A percentile compares a stretch with the other conserved stretches of the same genome.
phyloP scores from a whole-genome alignment of 2,797 vertebrate genomes.

The Siniperca scherzeri region DNA sequence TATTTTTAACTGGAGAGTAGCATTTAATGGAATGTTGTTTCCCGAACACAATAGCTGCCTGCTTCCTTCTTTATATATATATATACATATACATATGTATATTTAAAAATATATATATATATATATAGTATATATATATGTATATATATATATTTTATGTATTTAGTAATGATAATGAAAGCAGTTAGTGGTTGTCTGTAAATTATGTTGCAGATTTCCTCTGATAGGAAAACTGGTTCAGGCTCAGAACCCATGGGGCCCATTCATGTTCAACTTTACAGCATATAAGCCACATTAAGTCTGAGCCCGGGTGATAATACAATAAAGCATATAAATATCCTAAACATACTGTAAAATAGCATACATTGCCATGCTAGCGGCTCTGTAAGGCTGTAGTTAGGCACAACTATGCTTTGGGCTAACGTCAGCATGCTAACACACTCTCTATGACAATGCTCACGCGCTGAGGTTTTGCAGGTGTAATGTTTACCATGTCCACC shows the following conservation, averaged over 20 bases:
- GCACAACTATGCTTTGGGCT: not conserved
- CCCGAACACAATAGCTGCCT: not conserved
- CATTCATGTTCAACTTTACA: not conserved
- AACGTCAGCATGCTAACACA: not conserved
- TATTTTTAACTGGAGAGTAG: not conserved
- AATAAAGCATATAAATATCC: not conserved
- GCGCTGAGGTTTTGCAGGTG: not conserved
- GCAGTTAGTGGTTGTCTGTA: not conserved
- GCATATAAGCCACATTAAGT: not conserved
- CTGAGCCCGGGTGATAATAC: not conserved
- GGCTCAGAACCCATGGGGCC: not conserved
- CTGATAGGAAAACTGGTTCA: conserved; percentile 26
- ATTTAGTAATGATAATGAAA: not conserved
- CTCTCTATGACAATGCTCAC: not conserved
- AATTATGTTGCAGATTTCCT: conserved; percentile 19
- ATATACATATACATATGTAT: too few species aligned
- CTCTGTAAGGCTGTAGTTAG: not conserved
- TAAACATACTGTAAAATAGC: not conserved
- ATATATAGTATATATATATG: too few species aligned
- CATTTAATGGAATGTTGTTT: not conserved
- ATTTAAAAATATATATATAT: too few species aligned
- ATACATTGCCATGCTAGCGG: not conserved
- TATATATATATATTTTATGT: not conserved
- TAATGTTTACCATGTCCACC: not conserved
- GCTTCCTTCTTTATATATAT: not conserved